Percentiles rank a stretch among this genome's conserved stretches.
phyloP scores from a whole-genome alignment of 2,113 vertebrate genomes.

The Grammomys dolichurus region DNA sequence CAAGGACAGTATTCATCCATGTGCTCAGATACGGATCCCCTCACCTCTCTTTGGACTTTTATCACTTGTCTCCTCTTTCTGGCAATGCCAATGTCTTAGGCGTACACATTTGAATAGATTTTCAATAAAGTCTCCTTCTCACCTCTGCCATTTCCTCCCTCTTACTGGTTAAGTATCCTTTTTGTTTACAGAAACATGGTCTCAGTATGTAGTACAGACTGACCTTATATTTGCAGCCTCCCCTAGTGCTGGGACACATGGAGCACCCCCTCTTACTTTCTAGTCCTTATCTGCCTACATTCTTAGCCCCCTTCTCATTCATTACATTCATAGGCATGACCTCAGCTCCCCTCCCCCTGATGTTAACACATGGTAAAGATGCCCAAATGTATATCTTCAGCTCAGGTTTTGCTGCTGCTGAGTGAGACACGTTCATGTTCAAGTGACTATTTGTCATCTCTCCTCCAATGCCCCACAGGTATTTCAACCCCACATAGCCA shows the following conservation, averaged over 20 bases:
- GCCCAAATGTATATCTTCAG: neutral
- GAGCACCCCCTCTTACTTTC: neutral
- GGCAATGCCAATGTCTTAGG: neutral
- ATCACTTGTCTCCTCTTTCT: slow-evolving; percentile 9
- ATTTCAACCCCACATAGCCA: neutral
- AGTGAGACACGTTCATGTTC: neutral
- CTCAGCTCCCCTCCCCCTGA: neutral
- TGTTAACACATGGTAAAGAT: neutral
- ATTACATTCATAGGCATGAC: neutral
- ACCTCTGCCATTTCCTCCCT: neutral
- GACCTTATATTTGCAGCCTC: neutral
- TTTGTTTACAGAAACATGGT: neutral
- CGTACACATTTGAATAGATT: slow-evolving; percentile 29
- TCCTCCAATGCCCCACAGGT: neutral
- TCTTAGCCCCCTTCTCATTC: neutral
- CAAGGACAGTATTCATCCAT: neutral
- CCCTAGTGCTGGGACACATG: neutral
- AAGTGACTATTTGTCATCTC: neutral
- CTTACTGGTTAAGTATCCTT: neutral
- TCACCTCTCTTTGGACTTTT: neutral
- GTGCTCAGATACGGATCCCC: neutral
- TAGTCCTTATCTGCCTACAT: neutral
- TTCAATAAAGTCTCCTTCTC: neutral
- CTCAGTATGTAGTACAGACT: neutral
- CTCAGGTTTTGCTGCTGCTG: neutral